Percentiles rank a stretch among this genome's conserved stretches.
phyloP scores from a whole-genome alignment of 1,140 invertebrate genomes.

The Phortica variegata region DNA sequence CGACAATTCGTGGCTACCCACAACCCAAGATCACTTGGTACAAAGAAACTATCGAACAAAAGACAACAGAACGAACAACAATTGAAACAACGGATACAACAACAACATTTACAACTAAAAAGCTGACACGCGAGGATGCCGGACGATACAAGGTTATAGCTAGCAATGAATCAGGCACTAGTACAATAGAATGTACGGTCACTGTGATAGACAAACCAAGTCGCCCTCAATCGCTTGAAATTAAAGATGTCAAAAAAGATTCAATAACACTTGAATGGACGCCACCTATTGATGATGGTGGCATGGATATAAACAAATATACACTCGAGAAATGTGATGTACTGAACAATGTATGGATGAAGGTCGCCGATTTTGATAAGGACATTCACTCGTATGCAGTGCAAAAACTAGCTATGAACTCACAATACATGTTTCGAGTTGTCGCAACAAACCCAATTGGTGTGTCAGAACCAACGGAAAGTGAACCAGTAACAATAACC shows the following conservation, averaged over 20 bases:
- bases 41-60: constrained; percentile 63
- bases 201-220: constrained; percentile 85
- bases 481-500: constrained; percentile 68
- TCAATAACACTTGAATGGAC: constrained; percentile 78
- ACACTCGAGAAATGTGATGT: constrained; percentile 78
- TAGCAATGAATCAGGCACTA: constrained; percentile 69
- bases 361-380: constrained; percentile 74
- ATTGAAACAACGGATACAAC: constrained; percentile 63
- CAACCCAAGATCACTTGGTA: constrained; percentile 67
- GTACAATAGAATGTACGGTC: constrained; percentile 70
- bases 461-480: constrained; percentile 72
- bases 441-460: constrained; percentile 81
- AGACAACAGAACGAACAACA: constrained; percentile 58
- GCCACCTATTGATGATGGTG: constrained; percentile 78
- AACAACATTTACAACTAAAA: constrained; percentile 65
- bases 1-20: constrained; percentile 68
- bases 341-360: constrained; percentile 69
- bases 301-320: constrained; percentile 75
- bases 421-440: constrained; percentile 82
- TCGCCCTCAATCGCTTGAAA: constrained; percentile 73
- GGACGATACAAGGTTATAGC: constrained; percentile 69
- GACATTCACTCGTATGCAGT: constrained; percentile 72
- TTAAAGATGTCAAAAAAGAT: constrained; percentile 73
- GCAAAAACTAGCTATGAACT: constrained; percentile 74
- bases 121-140: constrained; percentile 64